These are phyloP conservation scores for Dryoscopus gambensis DNA, from an alignment of 2,113 vertebrate species.

Conservation along the genomic window DNA sequence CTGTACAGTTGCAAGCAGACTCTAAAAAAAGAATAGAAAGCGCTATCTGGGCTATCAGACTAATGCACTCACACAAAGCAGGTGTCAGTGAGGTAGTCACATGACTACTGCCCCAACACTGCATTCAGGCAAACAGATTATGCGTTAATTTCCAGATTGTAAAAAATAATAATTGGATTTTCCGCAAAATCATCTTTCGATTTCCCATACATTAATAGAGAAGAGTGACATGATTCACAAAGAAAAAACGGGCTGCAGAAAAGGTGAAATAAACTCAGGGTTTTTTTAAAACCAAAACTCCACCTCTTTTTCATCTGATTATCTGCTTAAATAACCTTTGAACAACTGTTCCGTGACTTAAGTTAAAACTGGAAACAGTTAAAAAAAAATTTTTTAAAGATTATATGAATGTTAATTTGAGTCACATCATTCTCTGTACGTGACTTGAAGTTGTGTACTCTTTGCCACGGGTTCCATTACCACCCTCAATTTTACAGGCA, in stretches of 20 bases:
- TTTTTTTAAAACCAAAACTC: neutral
- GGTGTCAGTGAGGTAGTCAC: neutral
- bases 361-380: neutral
- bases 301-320: neutral
- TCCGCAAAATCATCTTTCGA: neutral
- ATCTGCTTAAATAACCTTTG: neutral
- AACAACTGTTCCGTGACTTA: neutral
- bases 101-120: neutral
- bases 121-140: neutral
- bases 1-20: neutral
- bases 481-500: neutral
- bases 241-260: neutral
- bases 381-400: neutral
- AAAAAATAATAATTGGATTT: neutral
- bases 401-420: neutral
- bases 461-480: neutral
- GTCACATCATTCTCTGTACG: too few species aligned
- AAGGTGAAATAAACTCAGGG: neutral
- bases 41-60: neutral
- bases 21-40: neutral
- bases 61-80: neutral
- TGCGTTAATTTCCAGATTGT: neutral
- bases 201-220: neutral
- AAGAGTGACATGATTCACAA: neutral
- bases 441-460: fast-evolving